Evolutionary conservation across 2,888 invertebrate species (phyloP).

Genomic region (Sesamia inferens): DNA sequence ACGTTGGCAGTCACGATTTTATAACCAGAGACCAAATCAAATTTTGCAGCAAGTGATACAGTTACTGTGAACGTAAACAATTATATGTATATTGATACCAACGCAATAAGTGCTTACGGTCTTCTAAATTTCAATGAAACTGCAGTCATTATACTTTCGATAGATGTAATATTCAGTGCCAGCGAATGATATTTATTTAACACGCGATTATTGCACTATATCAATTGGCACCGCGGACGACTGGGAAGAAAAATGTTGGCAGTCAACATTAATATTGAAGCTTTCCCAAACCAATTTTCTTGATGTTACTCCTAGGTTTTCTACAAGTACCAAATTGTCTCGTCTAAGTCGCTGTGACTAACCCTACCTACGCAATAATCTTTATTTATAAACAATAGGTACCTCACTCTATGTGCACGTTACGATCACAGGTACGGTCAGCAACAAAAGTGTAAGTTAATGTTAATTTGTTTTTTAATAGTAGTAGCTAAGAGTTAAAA

Average conservation of each 20-base stretch:
- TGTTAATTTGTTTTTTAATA: too few species aligned
- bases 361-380: neutral
- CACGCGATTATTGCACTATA: constrained; percentile 29
- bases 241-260: constrained; percentile 3
- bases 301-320: neutral
- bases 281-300: neutral
- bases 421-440: too few species aligned
- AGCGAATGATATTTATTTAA: constrained; percentile 46
- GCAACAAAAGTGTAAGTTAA: too few species aligned
- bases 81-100: neutral
- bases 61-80: constrained; percentile 1
- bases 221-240: constrained; percentile 15
- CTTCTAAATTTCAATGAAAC: constrained; percentile 19
- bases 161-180: constrained; percentile 21
- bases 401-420: too few species aligned
- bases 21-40: neutral
- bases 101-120: constrained; percentile 1
- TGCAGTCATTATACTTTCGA: constrained; percentile 12
- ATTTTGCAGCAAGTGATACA: neutral
- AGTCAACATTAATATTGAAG: neutral
- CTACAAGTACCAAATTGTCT: neutral
- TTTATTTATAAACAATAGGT: constrained; percentile 12
- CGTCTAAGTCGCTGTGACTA: neutral
- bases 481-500: too few species aligned
- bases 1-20: neutral